Evolutionary conservation across 2,797 vertebrate species (phyloP).

Genomic region (Sciurus vulgaris): DNA sequence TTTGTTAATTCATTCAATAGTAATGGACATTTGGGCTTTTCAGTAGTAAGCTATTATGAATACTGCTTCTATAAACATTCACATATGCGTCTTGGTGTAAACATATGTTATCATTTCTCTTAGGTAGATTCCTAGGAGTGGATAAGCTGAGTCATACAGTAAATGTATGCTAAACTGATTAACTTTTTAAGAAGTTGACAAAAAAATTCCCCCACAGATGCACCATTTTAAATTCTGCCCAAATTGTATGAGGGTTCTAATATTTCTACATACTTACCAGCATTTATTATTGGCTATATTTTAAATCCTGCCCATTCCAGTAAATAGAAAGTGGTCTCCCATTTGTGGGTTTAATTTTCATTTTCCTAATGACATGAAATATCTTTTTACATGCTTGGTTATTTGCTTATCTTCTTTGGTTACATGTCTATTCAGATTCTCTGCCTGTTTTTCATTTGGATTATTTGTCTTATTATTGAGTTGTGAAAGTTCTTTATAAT

Average conservation of each 20-base stretch:
- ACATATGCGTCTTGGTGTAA: background rate
- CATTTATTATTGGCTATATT: background rate
- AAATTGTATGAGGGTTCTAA: background rate
- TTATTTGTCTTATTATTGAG: conserved; percentile 7
- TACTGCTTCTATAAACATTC: background rate
- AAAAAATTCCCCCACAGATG: background rate
- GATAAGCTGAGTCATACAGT: background rate
- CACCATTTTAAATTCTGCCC: background rate
- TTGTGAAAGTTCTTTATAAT: conserved; percentile 30
- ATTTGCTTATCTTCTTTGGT: background rate
- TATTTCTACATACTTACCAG: background rate
- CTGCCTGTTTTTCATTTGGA: background rate
- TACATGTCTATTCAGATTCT: background rate
- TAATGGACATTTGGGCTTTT: background rate
- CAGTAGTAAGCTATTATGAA: background rate
- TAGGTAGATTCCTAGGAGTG: background rate
- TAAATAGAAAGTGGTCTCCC: background rate
- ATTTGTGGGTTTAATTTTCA: background rate
- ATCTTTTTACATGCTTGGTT: background rate
- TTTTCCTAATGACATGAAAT: background rate
- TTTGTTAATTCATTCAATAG: background rate
- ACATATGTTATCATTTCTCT: background rate
- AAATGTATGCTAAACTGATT: background rate
- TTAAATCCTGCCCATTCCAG: background rate
- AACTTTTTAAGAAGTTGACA: conserved; percentile 1